Base-by-base conservation (phyloP, 2,888 invertebrate genomes). In the Synergus itoensis region DNA sequence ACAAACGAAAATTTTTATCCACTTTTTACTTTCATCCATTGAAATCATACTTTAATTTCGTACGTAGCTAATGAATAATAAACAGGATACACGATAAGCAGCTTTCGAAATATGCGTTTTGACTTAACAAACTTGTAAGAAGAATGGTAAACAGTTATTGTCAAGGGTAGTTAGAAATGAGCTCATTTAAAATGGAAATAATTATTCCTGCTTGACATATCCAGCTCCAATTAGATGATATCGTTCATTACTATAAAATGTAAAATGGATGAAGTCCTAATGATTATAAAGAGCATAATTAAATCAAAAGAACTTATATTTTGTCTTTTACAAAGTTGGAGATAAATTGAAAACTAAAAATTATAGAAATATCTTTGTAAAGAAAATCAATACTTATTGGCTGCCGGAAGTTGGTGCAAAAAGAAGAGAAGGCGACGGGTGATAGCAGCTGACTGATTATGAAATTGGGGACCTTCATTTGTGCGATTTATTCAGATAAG, bases 1-100 rank as follows among this genome's bases (percentile, higher is more conserved):
- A 28, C 28, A 28, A 28, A 28, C 28, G 28, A 28, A 28, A 28
- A 28, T 28, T 28, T 2, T 28, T 3, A 28, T 28, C 28, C 28
- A 28, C 28, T 28, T 28, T 28, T 28, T 28, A 28, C 28, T 28
- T 28, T 28, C 28, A 28, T 2, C 3, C 28, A 28, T 28, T 28
- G 3, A 28, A 65, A 41, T 65, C 12, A 9, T 40, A 41, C 12
- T 65, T 41, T 11, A 5, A 65, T 65, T 65, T 40, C 41, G n/a
- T n/a, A 0, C 2, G 12, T 41, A 7, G 11, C 41, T 12, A n/a
- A 41, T n/a, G 18, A 18, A 41, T 65, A 36, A 9, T 40, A 18
- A 41, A 65, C 41, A 41, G 41, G 41, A 65, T 65, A 65, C 40
- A 65, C 41, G 41, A 41, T 65, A 65, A 65, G 65, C 11, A 41